Evolutionary conservation across 2,113 vertebrate species (phyloP).

Genomic region (Nesogale talazaci): DNA sequence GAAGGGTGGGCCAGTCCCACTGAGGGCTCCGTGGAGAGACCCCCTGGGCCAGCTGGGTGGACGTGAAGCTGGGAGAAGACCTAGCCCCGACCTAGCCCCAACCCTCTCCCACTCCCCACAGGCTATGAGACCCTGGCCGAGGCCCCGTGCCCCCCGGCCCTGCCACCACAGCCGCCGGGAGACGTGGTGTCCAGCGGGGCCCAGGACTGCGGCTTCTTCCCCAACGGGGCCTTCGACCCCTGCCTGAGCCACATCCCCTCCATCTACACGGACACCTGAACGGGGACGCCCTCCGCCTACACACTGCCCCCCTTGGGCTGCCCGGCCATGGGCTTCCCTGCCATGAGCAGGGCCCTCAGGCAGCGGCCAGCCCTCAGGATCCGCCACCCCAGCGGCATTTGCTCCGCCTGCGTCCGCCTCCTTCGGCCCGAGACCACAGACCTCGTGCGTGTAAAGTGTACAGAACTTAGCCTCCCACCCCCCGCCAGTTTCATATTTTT

Average conservation of each 20-base stretch:
- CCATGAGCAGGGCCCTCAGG: neutral
- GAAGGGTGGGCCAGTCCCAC: neutral
- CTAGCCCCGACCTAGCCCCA: neutral
- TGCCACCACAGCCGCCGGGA: conserved; percentile 76
- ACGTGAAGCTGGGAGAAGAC: neutral
- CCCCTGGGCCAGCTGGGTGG: neutral
- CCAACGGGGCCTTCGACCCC: conserved; percentile 94
- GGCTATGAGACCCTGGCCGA: conserved; percentile 93
- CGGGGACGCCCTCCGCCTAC: neutral
- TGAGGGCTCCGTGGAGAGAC: fast-evolving
- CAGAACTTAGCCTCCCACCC: conserved; percentile 79
- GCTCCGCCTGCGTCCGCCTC: neutral
- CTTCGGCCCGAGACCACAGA: conserved; percentile 84
- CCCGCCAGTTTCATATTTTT: conserved; percentile 89
- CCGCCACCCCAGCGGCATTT: neutral
- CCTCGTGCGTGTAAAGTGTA: conserved; percentile 89
- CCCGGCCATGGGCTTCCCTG: neutral
- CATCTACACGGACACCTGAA: conserved; percentile 96
- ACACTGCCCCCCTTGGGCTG: fast-evolving
- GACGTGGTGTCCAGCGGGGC: conserved; percentile 89
- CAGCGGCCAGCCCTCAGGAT: neutral
- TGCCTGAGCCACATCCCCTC: conserved; percentile 96
- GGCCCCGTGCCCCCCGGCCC: conserved; percentile 83
- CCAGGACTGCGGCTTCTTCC: conserved; percentile 95
- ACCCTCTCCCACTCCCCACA: conserved; percentile 72